Evolutionary conservation across 2,888 invertebrate genomes (phyloP).

Genomic region (Tanypteryx hageni): DNA sequence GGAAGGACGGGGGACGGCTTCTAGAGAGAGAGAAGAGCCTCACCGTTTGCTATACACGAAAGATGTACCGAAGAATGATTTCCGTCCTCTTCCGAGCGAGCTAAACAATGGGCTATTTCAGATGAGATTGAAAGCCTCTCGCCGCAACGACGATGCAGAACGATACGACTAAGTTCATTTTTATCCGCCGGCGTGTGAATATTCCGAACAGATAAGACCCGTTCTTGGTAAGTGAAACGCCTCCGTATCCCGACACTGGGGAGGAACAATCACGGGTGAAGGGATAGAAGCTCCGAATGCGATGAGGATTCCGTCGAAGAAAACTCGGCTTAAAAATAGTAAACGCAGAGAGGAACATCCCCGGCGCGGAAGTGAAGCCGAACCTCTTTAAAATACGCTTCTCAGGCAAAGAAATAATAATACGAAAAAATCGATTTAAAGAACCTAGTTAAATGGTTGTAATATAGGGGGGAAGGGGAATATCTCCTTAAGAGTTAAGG

Average conservation of each 20-base stretch:
- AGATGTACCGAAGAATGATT: conserved; percentile 43
- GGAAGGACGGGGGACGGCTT: not conserved
- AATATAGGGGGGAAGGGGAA: too few species aligned
- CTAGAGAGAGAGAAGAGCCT: not conserved
- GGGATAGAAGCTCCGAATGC: not conserved
- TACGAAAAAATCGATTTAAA: too few species aligned
- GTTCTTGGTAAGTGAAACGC: not conserved
- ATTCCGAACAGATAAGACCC: not conserved
- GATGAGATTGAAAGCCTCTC: conserved; percentile 54
- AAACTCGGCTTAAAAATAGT: not conserved
- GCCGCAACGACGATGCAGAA: conserved; percentile 26
- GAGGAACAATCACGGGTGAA: not conserved
- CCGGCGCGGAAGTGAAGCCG: not conserved
- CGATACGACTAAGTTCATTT: not conserved
- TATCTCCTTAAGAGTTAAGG: too few species aligned
- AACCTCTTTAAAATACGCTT: too few species aligned
- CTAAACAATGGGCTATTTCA: conserved; percentile 58
- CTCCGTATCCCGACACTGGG: not conserved
- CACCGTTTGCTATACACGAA: not conserved
- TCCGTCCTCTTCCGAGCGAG: not conserved
- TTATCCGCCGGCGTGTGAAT: not conserved
- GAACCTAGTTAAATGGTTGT: too few species aligned
- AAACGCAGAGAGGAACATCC: not conserved
- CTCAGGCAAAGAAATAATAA: too few species aligned
- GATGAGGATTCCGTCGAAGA: not conserved